Evolutionary conservation across 2,888 invertebrate genomes (phyloP).

Genomic region (Drosophila fulvimacula): DNA sequence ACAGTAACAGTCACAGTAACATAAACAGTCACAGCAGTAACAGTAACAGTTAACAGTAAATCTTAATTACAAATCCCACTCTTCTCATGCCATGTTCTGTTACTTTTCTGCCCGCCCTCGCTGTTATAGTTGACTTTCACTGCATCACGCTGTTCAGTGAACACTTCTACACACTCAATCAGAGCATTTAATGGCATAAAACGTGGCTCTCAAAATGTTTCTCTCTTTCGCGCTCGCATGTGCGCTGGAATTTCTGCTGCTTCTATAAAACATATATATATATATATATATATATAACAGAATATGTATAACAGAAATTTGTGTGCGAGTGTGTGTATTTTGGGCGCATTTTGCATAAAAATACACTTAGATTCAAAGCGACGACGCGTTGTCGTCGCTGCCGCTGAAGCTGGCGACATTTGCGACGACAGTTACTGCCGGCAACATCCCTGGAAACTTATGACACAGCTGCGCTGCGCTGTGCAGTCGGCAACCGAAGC

Average conservation of each 20-base stretch:
- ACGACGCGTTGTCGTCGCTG: conserved; percentile 43
- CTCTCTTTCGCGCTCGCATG: conserved; percentile 13
- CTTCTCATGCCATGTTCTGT: too few relatives aligned
- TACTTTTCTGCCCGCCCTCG: background rate
- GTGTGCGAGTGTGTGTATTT: conserved; percentile 25
- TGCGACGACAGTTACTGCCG: conserved; percentile 80
- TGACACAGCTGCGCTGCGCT: conserved; percentile 35
- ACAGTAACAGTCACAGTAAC: too few relatives aligned
- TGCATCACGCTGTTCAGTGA: conserved; percentile 60
- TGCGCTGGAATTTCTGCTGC: background rate
- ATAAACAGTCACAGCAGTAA: too few relatives aligned
- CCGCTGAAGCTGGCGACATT: conserved; percentile 68
- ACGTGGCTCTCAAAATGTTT: conserved; percentile 46
- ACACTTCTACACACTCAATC: conserved; percentile 79
- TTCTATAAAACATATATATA: background rate
- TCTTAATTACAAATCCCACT: background rate
- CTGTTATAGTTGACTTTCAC: conserved; percentile 41
- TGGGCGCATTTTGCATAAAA: conserved; percentile 75
- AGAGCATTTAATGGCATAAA: conserved; percentile 77
- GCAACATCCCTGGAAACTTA: conserved; percentile 73
- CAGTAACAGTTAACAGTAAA: too few relatives aligned
- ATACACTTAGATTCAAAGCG: conserved; percentile 68
- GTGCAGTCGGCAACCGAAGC: conserved; percentile 45
- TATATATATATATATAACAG: background rate
- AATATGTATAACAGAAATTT: conserved; percentile 7